phyloP scores from a whole-genome alignment of 2,797 vertebrate genomes.

The Leuciscus waleckii region DNA sequence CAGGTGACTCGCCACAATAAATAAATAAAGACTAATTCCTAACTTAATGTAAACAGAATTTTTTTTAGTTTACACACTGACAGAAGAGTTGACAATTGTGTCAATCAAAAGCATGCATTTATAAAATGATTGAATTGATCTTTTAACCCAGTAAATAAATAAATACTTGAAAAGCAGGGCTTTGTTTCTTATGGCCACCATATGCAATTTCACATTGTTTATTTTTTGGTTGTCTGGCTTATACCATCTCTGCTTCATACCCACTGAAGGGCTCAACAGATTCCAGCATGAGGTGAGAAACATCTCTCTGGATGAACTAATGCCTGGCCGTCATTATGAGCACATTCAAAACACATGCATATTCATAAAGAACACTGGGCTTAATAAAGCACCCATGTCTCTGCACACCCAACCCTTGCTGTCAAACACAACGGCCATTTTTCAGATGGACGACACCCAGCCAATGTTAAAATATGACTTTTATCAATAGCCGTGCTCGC shows the following conservation, averaged over 20 bases:
- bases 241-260: not conserved
- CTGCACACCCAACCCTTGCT: conserved; percentile 33
- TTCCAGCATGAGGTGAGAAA: not conserved
- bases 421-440: not conserved
- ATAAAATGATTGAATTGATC: not conserved
- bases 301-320: not conserved
- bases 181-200: not conserved
- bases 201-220: no score
- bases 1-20: no score
- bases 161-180: not conserved
- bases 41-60: not conserved
- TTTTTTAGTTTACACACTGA: no score
- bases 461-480: conserved; percentile 83
- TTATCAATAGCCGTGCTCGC: conserved; percentile 90
- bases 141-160: not conserved
- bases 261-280: not conserved
- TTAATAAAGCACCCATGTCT: not conserved
- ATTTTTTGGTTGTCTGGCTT: not conserved
- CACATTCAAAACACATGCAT: conserved; percentile 9
- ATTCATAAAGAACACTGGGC: conserved; percentile 1
- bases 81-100: not conserved
- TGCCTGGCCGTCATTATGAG: not conserved
- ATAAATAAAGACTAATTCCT: no score
- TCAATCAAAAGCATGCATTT: not conserved
- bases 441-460: conserved; percentile 8